Evolutionary conservation across 2,797 vertebrate genomes (phyloP).

Genomic region (Threskiornis aethiopicus): DNA sequence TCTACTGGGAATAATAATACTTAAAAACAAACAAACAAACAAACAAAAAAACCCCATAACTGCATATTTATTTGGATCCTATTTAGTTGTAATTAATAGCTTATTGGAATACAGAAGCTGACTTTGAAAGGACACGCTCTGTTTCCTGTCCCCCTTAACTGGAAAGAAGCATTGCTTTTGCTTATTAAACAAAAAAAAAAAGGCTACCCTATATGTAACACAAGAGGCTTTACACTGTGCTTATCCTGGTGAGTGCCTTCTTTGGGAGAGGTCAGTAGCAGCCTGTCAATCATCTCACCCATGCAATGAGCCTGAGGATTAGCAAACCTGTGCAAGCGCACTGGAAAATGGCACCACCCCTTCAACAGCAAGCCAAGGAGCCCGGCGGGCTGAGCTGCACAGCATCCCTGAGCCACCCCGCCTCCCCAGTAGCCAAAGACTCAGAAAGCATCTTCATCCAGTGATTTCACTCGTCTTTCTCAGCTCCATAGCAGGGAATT

Average conservation of each 20-base stretch:
- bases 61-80: not conserved
- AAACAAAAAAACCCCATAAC: not conserved
- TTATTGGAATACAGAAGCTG: not conserved
- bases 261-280: not conserved
- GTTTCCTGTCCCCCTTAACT: not conserved
- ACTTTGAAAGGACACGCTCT: not conserved
- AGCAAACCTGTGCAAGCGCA: not conserved
- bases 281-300: not conserved
- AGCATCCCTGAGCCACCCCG: not conserved
- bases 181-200: not conserved
- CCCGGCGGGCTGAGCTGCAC: not conserved
- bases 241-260: not conserved
- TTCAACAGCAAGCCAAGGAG: not conserved
- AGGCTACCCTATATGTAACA: not conserved
- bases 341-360: not conserved
- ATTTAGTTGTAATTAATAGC: not conserved
- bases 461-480: not conserved
- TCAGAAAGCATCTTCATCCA: not conserved
- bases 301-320: accelerated
- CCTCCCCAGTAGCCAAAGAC: not conserved
- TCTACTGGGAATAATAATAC: not conserved
- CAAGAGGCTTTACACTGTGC: not conserved
- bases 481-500: not conserved
- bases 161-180: not conserved
- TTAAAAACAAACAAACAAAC: not conserved